Percentiles rank a stretch among this genome's conserved stretches.
These are phyloP conservation scores for Oxyura jamaicensis DNA, from an alignment of 2,113 vertebrate species.

Conservation along the genomic window DNA sequence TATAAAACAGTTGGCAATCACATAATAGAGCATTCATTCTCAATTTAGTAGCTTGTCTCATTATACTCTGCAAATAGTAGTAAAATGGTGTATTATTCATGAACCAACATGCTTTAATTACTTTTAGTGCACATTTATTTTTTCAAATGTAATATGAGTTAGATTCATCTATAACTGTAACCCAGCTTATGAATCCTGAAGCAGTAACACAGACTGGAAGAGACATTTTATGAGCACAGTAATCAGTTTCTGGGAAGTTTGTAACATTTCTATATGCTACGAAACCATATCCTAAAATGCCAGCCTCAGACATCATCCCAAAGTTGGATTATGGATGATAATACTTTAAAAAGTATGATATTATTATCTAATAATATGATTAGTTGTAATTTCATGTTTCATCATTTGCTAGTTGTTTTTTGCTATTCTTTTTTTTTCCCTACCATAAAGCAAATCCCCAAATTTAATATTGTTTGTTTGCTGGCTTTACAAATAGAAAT, in stretches of 20 bases:
- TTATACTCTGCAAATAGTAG: slow-evolving; percentile 76
- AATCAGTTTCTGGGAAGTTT: slow-evolving; percentile 10
- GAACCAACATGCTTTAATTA: slow-evolving; percentile 80
- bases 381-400: slow-evolving; percentile 35
- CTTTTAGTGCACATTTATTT: slow-evolving; percentile 77
- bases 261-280: neutral
- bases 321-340: neutral
- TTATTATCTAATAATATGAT: slow-evolving; percentile 50
- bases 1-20: slow-evolving; percentile 82
- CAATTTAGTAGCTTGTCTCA: slow-evolving; percentile 74
- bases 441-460: slow-evolving; percentile 28
- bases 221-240: neutral
- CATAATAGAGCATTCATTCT: slow-evolving; percentile 77
- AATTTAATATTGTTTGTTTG: slow-evolving; percentile 40
- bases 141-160: slow-evolving; percentile 69
- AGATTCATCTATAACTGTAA: slow-evolving; percentile 63
- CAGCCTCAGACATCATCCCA: neutral
- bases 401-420: neutral
- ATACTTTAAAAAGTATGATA: slow-evolving; percentile 25
- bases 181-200: slow-evolving; percentile 49
- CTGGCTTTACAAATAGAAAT: slow-evolving; percentile 34
- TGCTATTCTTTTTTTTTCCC: neutral
- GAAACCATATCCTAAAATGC: neutral
- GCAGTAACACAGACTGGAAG: neutral
- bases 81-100: slow-evolving; percentile 82